phyloP scores from a whole-genome alignment of 2,113 vertebrate genomes.

The Zosterops borbonicus region DNA sequence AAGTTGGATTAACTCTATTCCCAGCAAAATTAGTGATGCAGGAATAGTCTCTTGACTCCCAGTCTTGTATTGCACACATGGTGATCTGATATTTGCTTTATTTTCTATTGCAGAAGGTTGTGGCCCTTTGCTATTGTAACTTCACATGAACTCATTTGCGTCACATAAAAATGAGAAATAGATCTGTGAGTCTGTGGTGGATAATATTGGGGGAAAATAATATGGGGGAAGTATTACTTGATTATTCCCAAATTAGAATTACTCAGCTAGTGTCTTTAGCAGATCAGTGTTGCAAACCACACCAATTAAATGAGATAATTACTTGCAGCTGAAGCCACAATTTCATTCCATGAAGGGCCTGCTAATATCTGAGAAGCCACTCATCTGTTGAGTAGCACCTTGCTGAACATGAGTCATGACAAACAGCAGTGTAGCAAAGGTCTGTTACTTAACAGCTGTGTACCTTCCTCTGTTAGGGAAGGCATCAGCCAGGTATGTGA shows the following conservation, averaged over 20 bases:
- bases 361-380: not conserved
- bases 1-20: not conserved
- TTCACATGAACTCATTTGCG: not conserved
- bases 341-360: not conserved
- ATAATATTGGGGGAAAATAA: not conserved
- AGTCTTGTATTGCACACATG: not conserved
- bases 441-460: not conserved
- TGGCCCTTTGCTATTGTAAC: not conserved
- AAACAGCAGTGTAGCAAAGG: not conserved
- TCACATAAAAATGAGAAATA: not conserved
- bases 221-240: not conserved
- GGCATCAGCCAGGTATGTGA: not conserved
- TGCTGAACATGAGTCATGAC: not conserved
- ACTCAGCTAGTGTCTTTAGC: not conserved
- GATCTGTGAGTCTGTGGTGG: not conserved
- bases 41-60: not conserved
- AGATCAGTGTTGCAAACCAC: not conserved
- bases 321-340: not conserved
- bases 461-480: not conserved
- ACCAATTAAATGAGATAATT: not conserved
- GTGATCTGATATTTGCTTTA: not conserved
- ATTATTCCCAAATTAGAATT: slow-evolving; percentile 15
- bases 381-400: not conserved
- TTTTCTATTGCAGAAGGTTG: not conserved
- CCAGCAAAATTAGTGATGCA: not conserved